Evolutionary conservation across 2,113 vertebrate species (phyloP).

Genomic region (Gallinago paraguaiae): DNA sequence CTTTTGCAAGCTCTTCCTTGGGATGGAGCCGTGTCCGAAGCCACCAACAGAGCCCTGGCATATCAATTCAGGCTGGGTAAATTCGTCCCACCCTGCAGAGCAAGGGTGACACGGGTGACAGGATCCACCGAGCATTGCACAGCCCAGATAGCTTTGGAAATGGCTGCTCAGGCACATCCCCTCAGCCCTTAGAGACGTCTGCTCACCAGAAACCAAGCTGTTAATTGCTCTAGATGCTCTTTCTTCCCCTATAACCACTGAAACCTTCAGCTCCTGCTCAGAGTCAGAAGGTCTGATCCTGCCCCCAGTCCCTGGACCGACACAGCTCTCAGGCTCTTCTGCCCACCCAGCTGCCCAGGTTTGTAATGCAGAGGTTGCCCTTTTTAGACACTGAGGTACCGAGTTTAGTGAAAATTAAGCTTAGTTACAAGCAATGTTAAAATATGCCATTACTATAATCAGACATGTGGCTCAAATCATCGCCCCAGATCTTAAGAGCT

Average conservation of each 20-base stretch:
- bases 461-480: neutral
- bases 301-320: neutral
- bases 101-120: too few species aligned
- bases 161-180: neutral
- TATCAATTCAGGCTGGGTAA: fast-evolving
- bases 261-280: neutral
- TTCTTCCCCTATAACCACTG: neutral
- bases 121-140: neutral
- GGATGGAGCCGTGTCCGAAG: fast-evolving
- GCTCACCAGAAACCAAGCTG: neutral
- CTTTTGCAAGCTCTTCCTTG: neutral
- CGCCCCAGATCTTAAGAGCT: neutral
- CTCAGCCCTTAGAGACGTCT: neutral
- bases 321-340: fast-evolving
- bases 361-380: neutral
- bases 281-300: neutral
- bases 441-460: neutral
- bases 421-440: neutral
- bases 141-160: neutral
- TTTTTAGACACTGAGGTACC: neutral
- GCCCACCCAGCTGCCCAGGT: too few species aligned
- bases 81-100: neutral
- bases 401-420: neutral
- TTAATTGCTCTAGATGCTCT: neutral
- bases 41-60: neutral